Evolutionary conservation across 2,888 invertebrate species (phyloP).

Genomic region (Calliphora vomitoria): DNA sequence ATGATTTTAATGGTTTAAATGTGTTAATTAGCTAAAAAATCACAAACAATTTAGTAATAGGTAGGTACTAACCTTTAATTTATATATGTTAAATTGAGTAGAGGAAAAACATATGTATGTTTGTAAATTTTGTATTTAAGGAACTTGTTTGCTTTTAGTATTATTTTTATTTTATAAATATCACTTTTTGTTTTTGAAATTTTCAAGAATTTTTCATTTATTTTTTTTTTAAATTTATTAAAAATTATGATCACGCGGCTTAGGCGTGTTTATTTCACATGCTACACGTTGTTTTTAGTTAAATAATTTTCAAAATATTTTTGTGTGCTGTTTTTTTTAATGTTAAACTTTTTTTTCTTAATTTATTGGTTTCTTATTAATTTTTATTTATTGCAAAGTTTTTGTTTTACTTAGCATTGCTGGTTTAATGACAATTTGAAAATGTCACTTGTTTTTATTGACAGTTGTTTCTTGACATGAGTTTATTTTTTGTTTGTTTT

Average conservation of each 20-base stretch:
- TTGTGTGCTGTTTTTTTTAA: background rate
- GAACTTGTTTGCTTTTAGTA: conserved; percentile 42
- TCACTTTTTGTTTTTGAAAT: conserved; percentile 25
- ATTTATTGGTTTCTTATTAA: background rate
- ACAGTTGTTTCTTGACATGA: conserved; percentile 13
- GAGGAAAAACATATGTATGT: background rate
- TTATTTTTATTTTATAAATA: conserved; percentile 21
- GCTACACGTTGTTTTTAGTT: conserved; percentile 14
- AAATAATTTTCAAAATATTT: conserved; percentile 21
- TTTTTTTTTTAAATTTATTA: conserved; percentile 3
- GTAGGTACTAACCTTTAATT: conserved; percentile 64
- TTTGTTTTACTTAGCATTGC: conserved; percentile 1
- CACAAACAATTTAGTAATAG: background rate
- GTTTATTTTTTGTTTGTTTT: conserved; percentile 15
- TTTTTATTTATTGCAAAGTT: conserved; percentile 13
- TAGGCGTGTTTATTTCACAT: conserved; percentile 23
- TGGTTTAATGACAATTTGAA: conserved; percentile 12
- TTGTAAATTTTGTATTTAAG: conserved; percentile 13
- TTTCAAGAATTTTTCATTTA: conserved; percentile 9
- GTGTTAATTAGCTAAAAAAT: background rate
- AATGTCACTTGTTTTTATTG: conserved; percentile 43
- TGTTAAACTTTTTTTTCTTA: conserved; percentile 26
- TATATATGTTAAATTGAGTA: conserved; percentile 6
- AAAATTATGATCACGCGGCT: conserved; percentile 34
- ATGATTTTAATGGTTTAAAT: background rate